Conservation (phyloP, 1,140 invertebrate species). For the Achatina immaculata region DNA sequence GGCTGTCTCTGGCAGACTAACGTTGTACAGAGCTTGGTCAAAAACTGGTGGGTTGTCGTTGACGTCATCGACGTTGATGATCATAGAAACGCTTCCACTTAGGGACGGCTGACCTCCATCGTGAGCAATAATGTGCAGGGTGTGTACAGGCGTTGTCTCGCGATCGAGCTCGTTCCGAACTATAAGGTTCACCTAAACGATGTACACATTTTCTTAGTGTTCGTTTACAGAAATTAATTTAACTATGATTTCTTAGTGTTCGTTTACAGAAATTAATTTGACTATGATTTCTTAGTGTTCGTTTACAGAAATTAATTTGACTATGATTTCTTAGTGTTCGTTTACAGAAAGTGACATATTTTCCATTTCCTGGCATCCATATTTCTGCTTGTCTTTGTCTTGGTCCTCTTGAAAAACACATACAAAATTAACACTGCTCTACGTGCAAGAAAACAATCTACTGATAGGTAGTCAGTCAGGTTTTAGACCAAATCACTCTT, state of each 20-base stretch:
- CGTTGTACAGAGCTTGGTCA: constrained; percentile 90
- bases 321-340: too few species aligned
- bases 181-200: constrained; percentile 42
- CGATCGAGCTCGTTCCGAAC: constrained; percentile 77
- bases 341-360: too few species aligned
- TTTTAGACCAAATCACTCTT: too few species aligned
- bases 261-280: neutral
- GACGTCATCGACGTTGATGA: constrained; percentile 74
- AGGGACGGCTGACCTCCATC: constrained; percentile 68
- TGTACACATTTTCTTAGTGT: neutral
- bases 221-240: neutral
- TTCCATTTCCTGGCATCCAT: too few species aligned
- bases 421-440: too few species aligned
- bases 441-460: too few species aligned
- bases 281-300: neutral
- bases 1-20: constrained; percentile 57
- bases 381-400: too few species aligned
- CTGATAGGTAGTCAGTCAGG: too few species aligned
- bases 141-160: constrained; percentile 82
- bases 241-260: neutral
- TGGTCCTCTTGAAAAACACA: too few species aligned
- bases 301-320: neutral
- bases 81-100: constrained; percentile 71
- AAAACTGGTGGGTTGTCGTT: constrained; percentile 75
- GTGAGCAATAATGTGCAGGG: constrained; percentile 83